Evolutionary conservation across 1,140 invertebrate genomes (phyloP).

Genomic region (Saccostrea glomerata): DNA sequence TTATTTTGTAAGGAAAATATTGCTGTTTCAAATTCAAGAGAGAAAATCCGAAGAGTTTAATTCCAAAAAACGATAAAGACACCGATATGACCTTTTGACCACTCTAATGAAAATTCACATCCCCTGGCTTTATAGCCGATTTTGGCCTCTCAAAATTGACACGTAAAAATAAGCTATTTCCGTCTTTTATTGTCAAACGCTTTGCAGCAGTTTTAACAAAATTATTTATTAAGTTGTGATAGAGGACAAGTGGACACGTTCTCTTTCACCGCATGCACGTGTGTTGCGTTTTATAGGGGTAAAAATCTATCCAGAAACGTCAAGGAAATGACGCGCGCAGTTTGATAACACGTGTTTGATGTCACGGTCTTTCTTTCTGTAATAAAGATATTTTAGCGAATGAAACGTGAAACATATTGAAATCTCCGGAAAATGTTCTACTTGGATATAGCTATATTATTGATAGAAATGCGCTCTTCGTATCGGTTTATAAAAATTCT

Average conservation of each 20-base stretch:
- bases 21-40: background rate
- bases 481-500: no score
- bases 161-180: constrained; percentile 18
- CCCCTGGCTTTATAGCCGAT: background rate
- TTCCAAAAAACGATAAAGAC: background rate
- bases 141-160: background rate
- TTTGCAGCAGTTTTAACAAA: background rate
- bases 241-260: background rate
- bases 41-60: background rate
- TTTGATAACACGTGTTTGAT: background rate
- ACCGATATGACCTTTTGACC: constrained; percentile 25
- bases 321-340: background rate
- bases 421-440: background rate
- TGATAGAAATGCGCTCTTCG: no score
- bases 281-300: background rate
- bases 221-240: background rate
- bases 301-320: background rate
- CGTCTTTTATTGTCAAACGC: background rate
- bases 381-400: background rate
- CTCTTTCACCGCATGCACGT: background rate
- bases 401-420: constrained; percentile 7
- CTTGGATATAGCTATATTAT: background rate
- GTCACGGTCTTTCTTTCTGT: background rate
- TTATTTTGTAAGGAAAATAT: background rate
- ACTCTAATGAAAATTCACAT: background rate